A percentile compares a stretch with the other conserved stretches of the same genome.
Conservation (phyloP, 2,797 vertebrate genomes). For the Tenualosa ilisha region DNA sequence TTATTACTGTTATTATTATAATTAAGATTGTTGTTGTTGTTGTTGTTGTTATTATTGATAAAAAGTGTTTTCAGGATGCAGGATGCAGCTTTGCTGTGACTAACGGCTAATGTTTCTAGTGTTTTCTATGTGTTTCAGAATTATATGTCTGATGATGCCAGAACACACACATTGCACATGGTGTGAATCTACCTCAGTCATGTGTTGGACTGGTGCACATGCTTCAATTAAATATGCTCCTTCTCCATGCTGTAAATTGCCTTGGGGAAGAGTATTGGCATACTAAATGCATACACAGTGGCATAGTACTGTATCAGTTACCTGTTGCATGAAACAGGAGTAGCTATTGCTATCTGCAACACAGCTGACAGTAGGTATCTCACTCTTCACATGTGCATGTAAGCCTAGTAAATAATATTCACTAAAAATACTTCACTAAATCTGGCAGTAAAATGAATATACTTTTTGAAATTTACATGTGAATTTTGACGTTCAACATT, state of each 20-base stretch:
- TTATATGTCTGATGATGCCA: too few relatives aligned
- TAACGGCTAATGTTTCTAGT: too few relatives aligned
- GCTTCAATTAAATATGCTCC: not conserved
- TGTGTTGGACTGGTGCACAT: not conserved
- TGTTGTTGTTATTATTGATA: too few relatives aligned
- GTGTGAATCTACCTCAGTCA: too few relatives aligned
- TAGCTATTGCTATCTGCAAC: not conserved
- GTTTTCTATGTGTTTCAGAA: too few relatives aligned
- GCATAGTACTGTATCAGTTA: not conserved
- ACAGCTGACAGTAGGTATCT: not conserved
- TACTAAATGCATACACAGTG: not conserved
- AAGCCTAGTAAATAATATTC: not conserved
- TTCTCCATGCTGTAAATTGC: not conserved
- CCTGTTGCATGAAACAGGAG: not conserved
- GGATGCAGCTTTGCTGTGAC: too few relatives aligned
- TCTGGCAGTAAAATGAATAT: not conserved
- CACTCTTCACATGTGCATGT: not conserved
- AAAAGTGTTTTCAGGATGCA: too few relatives aligned
- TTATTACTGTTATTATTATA: too few relatives aligned
- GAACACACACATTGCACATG: too few relatives aligned
- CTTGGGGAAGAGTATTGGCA: not conserved
- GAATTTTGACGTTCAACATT: not conserved
- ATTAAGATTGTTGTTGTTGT: too few relatives aligned
- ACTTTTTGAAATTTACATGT: not conserved
- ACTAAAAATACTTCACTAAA: not conserved